phyloP scores from a whole-genome alignment of 1,140 invertebrate genomes.

The Euwallacea similis region DNA sequence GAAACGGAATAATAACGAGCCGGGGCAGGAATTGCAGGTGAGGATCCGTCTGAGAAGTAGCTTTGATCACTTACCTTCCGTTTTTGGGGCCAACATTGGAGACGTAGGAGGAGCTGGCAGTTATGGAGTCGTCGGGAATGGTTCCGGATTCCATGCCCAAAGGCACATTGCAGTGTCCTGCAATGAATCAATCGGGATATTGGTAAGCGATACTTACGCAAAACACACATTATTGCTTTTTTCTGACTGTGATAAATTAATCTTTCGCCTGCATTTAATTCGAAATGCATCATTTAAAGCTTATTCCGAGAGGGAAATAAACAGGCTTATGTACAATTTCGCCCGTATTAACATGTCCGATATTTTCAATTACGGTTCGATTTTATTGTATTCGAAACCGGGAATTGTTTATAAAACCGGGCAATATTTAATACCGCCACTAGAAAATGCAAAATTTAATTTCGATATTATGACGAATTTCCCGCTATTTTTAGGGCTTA shows the following conservation, averaged over 20 bases:
- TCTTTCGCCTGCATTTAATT: background rate
- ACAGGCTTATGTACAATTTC: background rate
- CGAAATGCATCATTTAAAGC: background rate
- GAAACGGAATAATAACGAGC: too few species aligned
- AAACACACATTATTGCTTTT: too few species aligned
- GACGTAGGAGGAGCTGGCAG: slow-evolving; percentile 67
- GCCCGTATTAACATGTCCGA: background rate
- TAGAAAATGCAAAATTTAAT: slow-evolving; percentile 15
- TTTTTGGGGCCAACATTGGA: slow-evolving; percentile 66
- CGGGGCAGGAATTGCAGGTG: too few species aligned
- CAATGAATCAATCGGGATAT: slow-evolving; percentile 41
- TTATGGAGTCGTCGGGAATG: slow-evolving; percentile 66
- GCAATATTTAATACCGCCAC: slow-evolving; percentile 16
- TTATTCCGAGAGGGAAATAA: background rate
- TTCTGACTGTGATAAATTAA: too few species aligned
- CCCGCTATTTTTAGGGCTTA: background rate
- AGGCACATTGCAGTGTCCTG: slow-evolving; percentile 63
- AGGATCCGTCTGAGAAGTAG: too few species aligned
- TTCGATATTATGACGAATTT: slow-evolving; percentile 14
- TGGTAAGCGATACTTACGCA: background rate
- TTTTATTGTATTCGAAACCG: slow-evolving; percentile 6
- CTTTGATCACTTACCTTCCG: slow-evolving; percentile 58
- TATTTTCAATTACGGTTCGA: background rate
- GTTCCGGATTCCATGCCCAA: slow-evolving; percentile 70
- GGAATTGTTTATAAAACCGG: slow-evolving; percentile 8